Evolutionary conservation across 1,140 invertebrate species (phyloP), one percentile per base, ranked within the genome.

Genomic region (Drosophila hydei): DNA sequence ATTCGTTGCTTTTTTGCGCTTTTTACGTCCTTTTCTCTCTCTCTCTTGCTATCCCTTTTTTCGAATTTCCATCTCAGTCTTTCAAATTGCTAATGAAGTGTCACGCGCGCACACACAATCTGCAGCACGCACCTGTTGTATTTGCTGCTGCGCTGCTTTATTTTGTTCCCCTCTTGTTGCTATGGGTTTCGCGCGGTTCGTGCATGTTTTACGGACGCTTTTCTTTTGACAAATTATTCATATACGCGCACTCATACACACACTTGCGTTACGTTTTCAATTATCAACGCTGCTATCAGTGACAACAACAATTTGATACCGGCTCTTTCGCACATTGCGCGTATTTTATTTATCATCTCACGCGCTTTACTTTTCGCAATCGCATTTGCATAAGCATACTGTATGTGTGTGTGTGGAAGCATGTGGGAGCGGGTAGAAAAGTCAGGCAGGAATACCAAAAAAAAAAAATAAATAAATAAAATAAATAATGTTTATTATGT

Each of bases 111-210:
- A 16, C 45, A 23, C n/a, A 21, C 16, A 63, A 70, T 70, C 67
- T 30, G 50, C 67, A 51, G 33, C 58, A 63, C 51, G 59, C 67
- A 70, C 67, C 60, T 70, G 67, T 56, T 63, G 52, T 61, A 47
- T 50, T 69, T 30, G 30, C 27, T 14, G 18, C 38, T 19, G 21
- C 16, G 50, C 38, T 52, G 61, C 23, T 12, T 6, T 38, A 6
- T n/a, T 14, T 12, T 14, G 4, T 38, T 0, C 4, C 36, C n/a
- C 0, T 21, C 16, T 18, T 47, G 43, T 58, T 58, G 55, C 50
- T 27, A 27, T 52, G 21, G n/a, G 14, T 40, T 40, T 40, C 36
- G 36, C 36, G 36, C n/a, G 11, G 19, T 40, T n/a, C 23, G 9
- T 43, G 12, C 5, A n/a, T 40, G 36, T 1, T 25, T 9, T 16